Evolutionary conservation across 64 coral and sea anemone genomes (phyloP), one percentile per base, ranked within the genome.

Genomic region (Montipora efflorescens): DNA sequence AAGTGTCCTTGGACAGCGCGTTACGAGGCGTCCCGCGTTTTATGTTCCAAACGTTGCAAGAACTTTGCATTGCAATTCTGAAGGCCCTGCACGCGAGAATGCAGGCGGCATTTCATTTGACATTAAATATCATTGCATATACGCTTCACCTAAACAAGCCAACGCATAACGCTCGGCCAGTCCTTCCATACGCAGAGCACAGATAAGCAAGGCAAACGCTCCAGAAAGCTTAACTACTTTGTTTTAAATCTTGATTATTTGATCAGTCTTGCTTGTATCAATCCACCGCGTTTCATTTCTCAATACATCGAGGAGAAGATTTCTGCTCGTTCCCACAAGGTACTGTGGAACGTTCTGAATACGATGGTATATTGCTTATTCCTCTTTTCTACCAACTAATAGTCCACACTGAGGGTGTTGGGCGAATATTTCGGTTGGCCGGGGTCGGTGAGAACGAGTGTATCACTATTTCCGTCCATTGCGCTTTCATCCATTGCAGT

Each of bases 371-470:
- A 18, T 19, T 20, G 62, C 45, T 86, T 36, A 5, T 18, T 11
- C 36, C 43, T 18, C 23, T 5, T 7, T 8, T 9, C 3, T 86
- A 12, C 16, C 67, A 47, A 16, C 66, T 72, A 86, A 86, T 46
- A 86, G 18, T 86, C 44, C 16, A 86, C 82, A 67, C 82, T 86
- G 44, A 86, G 44, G 13, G 82, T 71, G 66, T 86, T 86, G 8
- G 82, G 59, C 11, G 81, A 70, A 12, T 66, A 16, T 72, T 86
- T 86, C 3, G 82, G 45, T 86, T 86, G 46, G 44, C 71, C 47
- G 21, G 52, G 79, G 7, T 72, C 82, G 7, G 44, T 68, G 5
- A 86, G 25, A 25, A 64, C 71, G 3, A 86, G 14, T 49, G 62
- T 71, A 20, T 86, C 82, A 8, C 13, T 49, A 18, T 49, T 48